These are phyloP conservation scores for Cydia pomonella DNA, from an alignment of 1,140 invertebrate genomes.

Conservation along the genomic window DNA sequence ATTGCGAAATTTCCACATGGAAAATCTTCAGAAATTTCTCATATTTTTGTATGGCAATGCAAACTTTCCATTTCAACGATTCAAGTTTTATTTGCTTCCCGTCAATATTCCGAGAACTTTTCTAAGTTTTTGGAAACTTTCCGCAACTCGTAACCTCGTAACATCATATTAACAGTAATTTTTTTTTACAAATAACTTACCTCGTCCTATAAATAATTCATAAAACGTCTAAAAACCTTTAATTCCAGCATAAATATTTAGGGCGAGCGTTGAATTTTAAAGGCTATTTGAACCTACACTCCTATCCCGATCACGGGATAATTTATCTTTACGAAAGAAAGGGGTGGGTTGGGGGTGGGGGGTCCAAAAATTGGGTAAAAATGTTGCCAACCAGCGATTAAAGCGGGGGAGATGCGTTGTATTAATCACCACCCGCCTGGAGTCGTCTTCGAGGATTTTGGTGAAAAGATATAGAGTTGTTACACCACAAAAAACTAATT, in stretches of 20 bases:
- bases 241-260: slow-evolving; percentile 68
- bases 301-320: slow-evolving; percentile 79
- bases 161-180: not conserved
- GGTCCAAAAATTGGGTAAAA: slow-evolving; percentile 79
- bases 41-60: too few species aligned
- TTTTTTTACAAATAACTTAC: not conserved
- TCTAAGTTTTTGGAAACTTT: too few species aligned
- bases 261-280: slow-evolving; percentile 75
- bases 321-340: slow-evolving; percentile 81
- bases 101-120: too few species aligned
- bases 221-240: slow-evolving; percentile 34
- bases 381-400: slow-evolving; percentile 79
- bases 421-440: slow-evolving; percentile 77
- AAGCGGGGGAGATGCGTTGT: slow-evolving; percentile 79
- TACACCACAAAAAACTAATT: slow-evolving; percentile 31
- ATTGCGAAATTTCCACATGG: too few species aligned
- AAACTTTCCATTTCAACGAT: too few species aligned
- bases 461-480: slow-evolving; percentile 53
- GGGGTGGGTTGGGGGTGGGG: slow-evolving; percentile 62
- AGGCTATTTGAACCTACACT: slow-evolving; percentile 79
- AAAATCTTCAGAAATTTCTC: too few species aligned
- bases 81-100: too few species aligned
- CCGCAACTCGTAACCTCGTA: too few species aligned
- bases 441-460: slow-evolving; percentile 71
- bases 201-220: not conserved